phyloP scores from a whole-genome alignment of 2,888 invertebrate genomes.

The Ophion ventricosus region DNA sequence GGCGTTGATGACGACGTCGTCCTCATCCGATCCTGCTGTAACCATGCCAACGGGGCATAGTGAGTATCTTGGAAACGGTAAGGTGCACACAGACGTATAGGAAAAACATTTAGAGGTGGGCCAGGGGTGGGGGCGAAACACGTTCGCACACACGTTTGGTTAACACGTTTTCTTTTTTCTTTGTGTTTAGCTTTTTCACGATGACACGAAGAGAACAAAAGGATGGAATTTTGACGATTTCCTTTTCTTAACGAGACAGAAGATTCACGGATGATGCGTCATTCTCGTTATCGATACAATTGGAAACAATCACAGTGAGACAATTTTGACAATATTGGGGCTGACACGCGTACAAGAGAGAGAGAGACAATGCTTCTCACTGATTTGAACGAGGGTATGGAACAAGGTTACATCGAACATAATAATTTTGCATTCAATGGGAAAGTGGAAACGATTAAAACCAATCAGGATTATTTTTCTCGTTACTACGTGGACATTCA shows the following conservation, averaged over 20 bases:
- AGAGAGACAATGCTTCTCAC: constrained; percentile 33
- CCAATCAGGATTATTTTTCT: constrained; percentile 34
- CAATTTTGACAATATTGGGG: constrained; percentile 34
- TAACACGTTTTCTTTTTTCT: constrained; percentile 27
- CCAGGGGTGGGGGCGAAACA: constrained; percentile 68
- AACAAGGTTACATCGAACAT: constrained; percentile 15
- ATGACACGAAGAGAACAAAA: constrained; percentile 21
- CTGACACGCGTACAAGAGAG: constrained; percentile 36
- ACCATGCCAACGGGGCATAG: constrained; percentile 72
- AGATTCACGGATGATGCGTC: neutral
- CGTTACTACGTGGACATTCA: constrained; percentile 16
- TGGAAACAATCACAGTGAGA: neutral
- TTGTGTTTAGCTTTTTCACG: constrained; percentile 4
- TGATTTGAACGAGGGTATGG: constrained; percentile 19
- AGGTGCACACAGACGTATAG: constrained; percentile 70
- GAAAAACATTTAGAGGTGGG: constrained; percentile 70
- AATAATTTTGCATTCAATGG: constrained; percentile 52
- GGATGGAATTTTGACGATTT: constrained; percentile 49
- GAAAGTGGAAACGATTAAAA: constrained; percentile 17
- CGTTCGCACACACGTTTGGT: constrained; percentile 67
- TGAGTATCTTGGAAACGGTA: constrained; percentile 70
- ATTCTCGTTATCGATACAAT: constrained; percentile 32
- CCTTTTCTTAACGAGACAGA: neutral
- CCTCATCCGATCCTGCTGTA: constrained; percentile 90
- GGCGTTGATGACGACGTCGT: constrained; percentile 95